Evolutionary conservation across 2,113 vertebrate genomes (phyloP).

Genomic region (Orycteropus afer): DNA sequence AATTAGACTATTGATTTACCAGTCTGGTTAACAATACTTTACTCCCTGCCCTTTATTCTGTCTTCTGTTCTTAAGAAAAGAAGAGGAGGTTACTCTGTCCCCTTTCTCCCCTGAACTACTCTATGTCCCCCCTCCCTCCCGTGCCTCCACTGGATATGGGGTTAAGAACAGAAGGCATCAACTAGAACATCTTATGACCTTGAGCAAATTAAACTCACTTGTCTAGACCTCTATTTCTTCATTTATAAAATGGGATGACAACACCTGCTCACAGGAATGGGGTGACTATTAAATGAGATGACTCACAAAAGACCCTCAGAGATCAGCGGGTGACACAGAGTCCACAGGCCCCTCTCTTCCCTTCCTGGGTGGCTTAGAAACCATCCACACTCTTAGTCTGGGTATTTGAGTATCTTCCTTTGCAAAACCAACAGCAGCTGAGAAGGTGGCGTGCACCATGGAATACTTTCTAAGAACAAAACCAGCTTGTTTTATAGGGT

Average conservation of each 20-base stretch:
- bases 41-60: constrained; percentile 42
- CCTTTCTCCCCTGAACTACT: not conserved
- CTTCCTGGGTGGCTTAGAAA: not conserved
- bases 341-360: not conserved
- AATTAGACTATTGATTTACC: constrained; percentile 80
- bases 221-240: not conserved
- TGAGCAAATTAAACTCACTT: not conserved
- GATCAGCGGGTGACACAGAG: not conserved
- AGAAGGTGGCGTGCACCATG: not conserved
- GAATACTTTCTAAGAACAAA: constrained; percentile 14
- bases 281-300: not conserved
- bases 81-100: not conserved
- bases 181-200: not conserved
- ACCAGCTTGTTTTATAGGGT: not conserved
- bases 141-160: not conserved
- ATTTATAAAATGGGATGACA: not conserved
- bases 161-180: not conserved
- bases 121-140: not conserved
- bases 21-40: constrained; percentile 61
- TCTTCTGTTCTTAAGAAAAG: constrained; percentile 36
- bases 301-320: not conserved
- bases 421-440: not conserved
- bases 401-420: not conserved
- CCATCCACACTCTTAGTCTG: not conserved
- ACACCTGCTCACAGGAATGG: not conserved